Percentiles rank a stretch among this genome's conserved stretches.
Evolutionary conservation across 2,888 invertebrate genomes (phyloP).

Genomic region (Campoplex nolae): DNA sequence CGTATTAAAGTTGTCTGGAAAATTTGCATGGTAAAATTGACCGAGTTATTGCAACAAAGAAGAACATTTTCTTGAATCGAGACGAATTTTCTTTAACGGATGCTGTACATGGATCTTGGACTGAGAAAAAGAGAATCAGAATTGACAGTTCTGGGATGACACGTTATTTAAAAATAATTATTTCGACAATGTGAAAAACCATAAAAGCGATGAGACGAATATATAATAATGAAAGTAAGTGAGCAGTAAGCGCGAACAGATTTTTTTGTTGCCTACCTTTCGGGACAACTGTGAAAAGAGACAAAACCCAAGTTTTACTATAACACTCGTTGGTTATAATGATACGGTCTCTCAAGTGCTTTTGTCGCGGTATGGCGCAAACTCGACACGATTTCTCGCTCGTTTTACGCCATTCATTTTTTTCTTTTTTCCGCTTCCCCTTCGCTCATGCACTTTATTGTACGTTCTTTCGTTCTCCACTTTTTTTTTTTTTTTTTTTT

Average conservation of each 20-base stretch:
- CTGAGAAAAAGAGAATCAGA: too few species aligned
- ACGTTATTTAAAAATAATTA: too few species aligned
- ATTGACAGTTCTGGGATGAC: too few species aligned
- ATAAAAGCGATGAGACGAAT: too few species aligned
- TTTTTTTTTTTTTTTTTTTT: neutral
- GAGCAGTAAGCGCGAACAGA: too few species aligned
- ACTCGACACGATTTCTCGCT: too few species aligned
- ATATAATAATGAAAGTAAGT: too few species aligned
- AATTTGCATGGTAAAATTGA: slow-evolving; percentile 18
- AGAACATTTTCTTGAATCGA: neutral
- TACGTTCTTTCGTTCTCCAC: neutral
- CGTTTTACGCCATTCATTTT: too few species aligned
- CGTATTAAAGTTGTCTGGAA: neutral
- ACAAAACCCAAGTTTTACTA: neutral
- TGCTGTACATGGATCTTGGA: too few species aligned
- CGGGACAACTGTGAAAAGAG: neutral
- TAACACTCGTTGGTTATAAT: neutral
- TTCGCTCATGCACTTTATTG: neutral
- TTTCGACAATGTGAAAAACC: too few species aligned
- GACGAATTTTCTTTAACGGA: neutral
- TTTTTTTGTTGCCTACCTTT: too few species aligned
- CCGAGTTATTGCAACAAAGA: slow-evolving; percentile 18
- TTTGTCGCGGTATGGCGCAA: neutral
- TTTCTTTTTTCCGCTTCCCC: too few species aligned
- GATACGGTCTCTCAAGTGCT: neutral